These are phyloP conservation scores for Drosophila mulleri DNA, from an alignment of 2,888 invertebrate species.

Conservation along the genomic window DNA sequence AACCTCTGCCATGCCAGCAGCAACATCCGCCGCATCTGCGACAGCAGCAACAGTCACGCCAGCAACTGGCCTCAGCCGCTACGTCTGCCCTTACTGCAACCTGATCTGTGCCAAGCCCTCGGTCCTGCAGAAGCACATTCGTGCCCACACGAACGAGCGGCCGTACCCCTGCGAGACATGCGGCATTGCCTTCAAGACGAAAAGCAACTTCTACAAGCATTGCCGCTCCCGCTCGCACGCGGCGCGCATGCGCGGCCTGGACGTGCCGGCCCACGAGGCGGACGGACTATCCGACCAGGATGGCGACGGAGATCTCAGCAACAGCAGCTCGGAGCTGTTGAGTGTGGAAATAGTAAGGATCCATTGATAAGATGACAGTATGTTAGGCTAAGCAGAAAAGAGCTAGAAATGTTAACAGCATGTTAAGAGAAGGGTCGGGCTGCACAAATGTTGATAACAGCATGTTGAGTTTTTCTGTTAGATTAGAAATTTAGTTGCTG, in stretches of 20 bases:
- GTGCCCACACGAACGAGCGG: conserved; percentile 96
- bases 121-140: conserved; percentile 96
- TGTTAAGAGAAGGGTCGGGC: background rate
- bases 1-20: conserved; percentile 10
- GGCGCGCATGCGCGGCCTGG: conserved; percentile 88
- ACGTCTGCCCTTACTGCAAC: conserved; percentile 95
- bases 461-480: too few relatives aligned
- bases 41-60: conserved; percentile 31
- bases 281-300: conserved; percentile 88
- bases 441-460: too few relatives aligned
- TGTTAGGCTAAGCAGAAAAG: background rate
- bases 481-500: too few relatives aligned
- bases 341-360: conserved; percentile 58
- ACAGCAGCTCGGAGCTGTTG: conserved; percentile 84
- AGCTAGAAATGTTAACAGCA: background rate
- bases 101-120: conserved; percentile 96
- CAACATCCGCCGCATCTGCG: conserved; percentile 36
- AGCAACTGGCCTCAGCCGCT: conserved; percentile 86
- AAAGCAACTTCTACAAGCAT: conserved; percentile 96
- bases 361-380: background rate
- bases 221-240: conserved; percentile 91
- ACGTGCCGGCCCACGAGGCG: conserved; percentile 87
- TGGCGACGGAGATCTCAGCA: conserved; percentile 86
- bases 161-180: conserved; percentile 96
- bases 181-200: conserved; percentile 97